phyloP scores from a whole-genome alignment of 2,113 vertebrate genomes.

The Corydoras sp. region DNA sequence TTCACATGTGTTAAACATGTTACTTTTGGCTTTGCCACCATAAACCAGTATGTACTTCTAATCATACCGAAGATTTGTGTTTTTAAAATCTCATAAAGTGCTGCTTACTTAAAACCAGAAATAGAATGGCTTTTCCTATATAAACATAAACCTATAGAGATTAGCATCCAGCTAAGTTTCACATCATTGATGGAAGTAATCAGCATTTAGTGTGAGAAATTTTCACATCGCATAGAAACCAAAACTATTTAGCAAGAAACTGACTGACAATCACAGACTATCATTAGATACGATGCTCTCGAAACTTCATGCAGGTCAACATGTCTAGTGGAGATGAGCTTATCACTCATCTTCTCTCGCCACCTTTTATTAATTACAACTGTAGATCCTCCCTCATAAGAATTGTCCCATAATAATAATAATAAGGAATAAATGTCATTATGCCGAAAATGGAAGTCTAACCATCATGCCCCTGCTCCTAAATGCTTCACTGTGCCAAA shows the following conservation, averaged over 20 bases:
- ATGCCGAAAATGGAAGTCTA: constrained; percentile 20
- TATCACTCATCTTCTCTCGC: constrained; percentile 8
- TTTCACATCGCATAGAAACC: constrained; percentile 25
- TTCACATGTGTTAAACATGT: too few species aligned
- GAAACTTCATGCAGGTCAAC: constrained; percentile 19
- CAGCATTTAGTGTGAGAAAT: constrained; percentile 15
- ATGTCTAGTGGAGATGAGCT: constrained; percentile 18
- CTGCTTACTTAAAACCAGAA: too few species aligned
- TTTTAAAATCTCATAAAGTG: too few species aligned
- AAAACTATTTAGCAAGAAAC: constrained; percentile 2
- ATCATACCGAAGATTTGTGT: too few species aligned
- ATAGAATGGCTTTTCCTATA: too few species aligned
- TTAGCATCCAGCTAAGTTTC: constrained; percentile 40
- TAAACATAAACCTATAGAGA: too few species aligned
- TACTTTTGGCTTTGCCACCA: too few species aligned
- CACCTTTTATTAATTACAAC: constrained; percentile 62
- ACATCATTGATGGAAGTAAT: constrained; percentile 62
- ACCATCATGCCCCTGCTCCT: neutral
- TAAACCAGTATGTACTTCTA: too few species aligned
- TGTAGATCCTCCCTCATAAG: constrained; percentile 48
- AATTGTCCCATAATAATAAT: constrained; percentile 20
- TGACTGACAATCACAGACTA: constrained; percentile 10
- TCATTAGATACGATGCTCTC: constrained; percentile 4
- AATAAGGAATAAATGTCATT: constrained; percentile 32
- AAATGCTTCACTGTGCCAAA: constrained; percentile 1